Evolutionary conservation across 2,888 invertebrate genomes (phyloP).

Genomic region (Criorhina ranunculi): DNA sequence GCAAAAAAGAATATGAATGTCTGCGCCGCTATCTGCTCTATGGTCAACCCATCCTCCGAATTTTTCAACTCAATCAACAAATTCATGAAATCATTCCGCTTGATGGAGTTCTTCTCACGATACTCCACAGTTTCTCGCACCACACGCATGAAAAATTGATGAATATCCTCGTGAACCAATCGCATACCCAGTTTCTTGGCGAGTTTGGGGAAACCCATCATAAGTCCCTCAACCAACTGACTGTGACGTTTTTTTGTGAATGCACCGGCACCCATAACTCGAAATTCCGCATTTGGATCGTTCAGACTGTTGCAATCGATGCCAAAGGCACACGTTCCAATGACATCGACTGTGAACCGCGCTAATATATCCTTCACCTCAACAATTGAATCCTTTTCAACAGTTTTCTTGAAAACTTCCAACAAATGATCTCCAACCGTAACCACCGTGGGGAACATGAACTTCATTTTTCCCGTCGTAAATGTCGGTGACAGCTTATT

Average conservation of each 20-base stretch:
- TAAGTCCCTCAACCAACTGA: conserved; percentile 76
- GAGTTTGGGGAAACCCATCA: conserved; percentile 77
- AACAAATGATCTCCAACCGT: conserved; percentile 79
- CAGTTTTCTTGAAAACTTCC: conserved; percentile 1
- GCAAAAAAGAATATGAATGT: too few species aligned
- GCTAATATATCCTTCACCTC: conserved; percentile 84
- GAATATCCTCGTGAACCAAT: conserved; percentile 9
- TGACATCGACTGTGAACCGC: conserved; percentile 85
- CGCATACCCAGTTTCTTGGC: conserved; percentile 79
- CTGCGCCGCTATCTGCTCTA: too few species aligned
- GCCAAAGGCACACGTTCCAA: conserved; percentile 85
- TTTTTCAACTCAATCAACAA: too few species aligned
- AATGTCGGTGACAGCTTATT: conserved; percentile 85
- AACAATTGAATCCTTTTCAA: conserved; percentile 78
- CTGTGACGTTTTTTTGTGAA: conserved; percentile 77
- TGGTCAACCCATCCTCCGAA: too few species aligned
- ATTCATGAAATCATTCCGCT: too few species aligned
- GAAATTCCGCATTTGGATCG: conserved; percentile 83
- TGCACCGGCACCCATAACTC: conserved; percentile 78
- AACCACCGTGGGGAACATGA: conserved; percentile 83
- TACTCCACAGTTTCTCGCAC: too few species aligned
- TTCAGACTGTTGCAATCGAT: conserved; percentile 84
- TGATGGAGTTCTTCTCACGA: too few species aligned
- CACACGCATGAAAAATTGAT: too few species aligned
- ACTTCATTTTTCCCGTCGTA: conserved; percentile 85